A percentile compares a stretch with the other conserved stretches of the same genome.
These are phyloP conservation scores for Eulemur mongoz DNA, from an alignment of 2,797 vertebrate genomes.

Conservation along the genomic window DNA sequence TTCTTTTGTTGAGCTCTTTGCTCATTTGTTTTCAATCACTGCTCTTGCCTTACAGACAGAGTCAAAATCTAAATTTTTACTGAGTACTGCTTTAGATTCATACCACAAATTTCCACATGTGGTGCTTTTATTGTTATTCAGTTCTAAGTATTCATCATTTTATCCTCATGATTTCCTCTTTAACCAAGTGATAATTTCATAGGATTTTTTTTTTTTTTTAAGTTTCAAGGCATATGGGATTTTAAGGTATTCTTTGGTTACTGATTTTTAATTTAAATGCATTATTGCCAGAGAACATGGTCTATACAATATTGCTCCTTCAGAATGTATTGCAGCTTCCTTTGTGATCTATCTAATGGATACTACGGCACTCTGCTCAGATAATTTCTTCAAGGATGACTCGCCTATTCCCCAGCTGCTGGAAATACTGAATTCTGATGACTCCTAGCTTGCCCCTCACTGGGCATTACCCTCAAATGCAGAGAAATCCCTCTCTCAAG, in stretches of 20 bases:
- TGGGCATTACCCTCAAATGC: not conserved
- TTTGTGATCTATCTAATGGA: not conserved
- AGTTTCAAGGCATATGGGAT: not conserved
- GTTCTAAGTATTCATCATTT: not conserved
- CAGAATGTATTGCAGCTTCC: not conserved
- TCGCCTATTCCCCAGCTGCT: not conserved
- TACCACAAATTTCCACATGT: conserved; percentile 22
- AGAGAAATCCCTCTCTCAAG: not conserved
- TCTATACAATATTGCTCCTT: not conserved
- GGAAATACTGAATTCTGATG: not conserved
- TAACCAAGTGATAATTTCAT: conserved; percentile 9
- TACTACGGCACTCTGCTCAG: not conserved
- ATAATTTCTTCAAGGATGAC: not conserved
- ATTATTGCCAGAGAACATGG: not conserved
- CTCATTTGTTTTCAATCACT: not conserved
- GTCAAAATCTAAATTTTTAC: not conserved
- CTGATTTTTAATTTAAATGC: not conserved
- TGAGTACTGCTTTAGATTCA: not conserved
- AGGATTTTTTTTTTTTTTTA: not conserved
- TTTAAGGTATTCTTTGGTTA: not conserved
- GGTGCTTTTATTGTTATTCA: not conserved
- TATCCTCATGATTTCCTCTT: not conserved
- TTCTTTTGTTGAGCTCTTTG: not conserved
- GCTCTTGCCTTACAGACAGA: not conserved
- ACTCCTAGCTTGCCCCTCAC: not conserved